Conservation (phyloP, 1,140 invertebrate species). For the Lordiphosa mommai region DNA sequence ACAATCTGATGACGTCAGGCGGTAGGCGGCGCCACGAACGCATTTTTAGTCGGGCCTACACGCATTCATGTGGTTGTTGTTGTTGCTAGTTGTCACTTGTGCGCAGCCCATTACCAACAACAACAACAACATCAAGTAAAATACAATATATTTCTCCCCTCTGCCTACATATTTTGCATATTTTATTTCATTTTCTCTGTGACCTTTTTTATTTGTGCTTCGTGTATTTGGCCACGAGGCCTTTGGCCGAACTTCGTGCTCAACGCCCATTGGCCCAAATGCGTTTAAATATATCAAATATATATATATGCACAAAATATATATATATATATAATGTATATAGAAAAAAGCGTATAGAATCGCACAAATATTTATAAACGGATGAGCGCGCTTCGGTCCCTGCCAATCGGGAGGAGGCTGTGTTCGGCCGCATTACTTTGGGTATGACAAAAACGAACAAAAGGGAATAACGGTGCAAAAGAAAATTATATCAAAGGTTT, state of each 20-base stretch:
- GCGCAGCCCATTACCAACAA: conserved; percentile 71
- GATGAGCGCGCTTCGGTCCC: conserved; percentile 23
- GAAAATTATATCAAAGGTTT: no score
- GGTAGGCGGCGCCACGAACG: conserved; percentile 69
- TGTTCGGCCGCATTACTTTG: no score
- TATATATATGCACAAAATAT: conserved; percentile 33
- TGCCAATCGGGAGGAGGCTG: no score
- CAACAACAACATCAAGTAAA: conserved; percentile 64
- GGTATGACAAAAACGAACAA: no score
- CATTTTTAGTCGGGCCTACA: conserved; percentile 59
- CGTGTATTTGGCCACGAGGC: conserved; percentile 36
- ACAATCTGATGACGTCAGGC: conserved; percentile 49
- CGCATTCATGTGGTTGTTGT: neutral
- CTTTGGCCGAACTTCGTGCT: conserved; percentile 58
- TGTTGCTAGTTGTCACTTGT: conserved; percentile 47
- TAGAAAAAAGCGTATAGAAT: conserved; percentile 39
- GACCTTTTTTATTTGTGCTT: conserved; percentile 51
- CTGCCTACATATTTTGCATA: conserved; percentile 63
- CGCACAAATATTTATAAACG: conserved; percentile 45
- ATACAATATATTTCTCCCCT: conserved; percentile 4
- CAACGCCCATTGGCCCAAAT: conserved; percentile 60
- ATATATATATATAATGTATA: conserved; percentile 29
- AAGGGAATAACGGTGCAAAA: no score
- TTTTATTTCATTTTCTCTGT: conserved; percentile 57
- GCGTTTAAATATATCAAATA: conserved; percentile 55